Base-by-base conservation (phyloP, 1,140 invertebrate species). In the Papilio polytes region DNA sequence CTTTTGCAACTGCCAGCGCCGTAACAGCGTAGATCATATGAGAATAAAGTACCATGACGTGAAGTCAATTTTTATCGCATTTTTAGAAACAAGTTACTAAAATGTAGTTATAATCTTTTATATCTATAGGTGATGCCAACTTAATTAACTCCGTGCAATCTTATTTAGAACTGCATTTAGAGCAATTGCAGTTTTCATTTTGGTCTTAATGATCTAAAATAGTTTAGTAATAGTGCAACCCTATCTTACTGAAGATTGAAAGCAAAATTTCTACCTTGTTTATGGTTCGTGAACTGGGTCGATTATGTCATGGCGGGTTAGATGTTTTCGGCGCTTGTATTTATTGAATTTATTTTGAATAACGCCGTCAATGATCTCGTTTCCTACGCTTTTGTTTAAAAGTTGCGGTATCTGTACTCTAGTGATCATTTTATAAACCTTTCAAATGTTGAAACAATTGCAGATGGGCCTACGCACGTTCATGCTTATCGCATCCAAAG, bases 381-480 rank as follows among this genome's bases (percentile, higher is more conserved):
- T 90, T 88, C 82, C 83, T 89, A 82, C 86, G 82, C 87, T 89
- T 86, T 92, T 89, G 88, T 91, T 91, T 91, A 91, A 92, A 84
- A 91, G 84, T 91, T 87, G 89, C 87, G 85, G 83, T 93, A 91
- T 91, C 89, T 90, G 88, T 92, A 91, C 87, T 88, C 84, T 91
- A 88, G 87, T 91, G 88, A 92, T 89, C 85, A 81, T 88, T 93
- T 94, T 86, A 84, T 95, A 95, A 94, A 90, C 91, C 88, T 89
- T 94, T 95, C 94, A 94, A 97, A 99, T 99, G 98, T 97, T 98
- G 96, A 99, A 98, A 96, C 97, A 98, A 96, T 96, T 99, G 97
- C 98, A 98, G 97, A 99, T 99, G 98, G 98, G 98, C 96, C 97
- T 99, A 96, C 97, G 98, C 96, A 98, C 98, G 96, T 98, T 99